These are phyloP conservation scores for Aspidoscelis tigris DNA, from an alignment of 2,113 vertebrate species.

Conservation along the genomic window DNA sequence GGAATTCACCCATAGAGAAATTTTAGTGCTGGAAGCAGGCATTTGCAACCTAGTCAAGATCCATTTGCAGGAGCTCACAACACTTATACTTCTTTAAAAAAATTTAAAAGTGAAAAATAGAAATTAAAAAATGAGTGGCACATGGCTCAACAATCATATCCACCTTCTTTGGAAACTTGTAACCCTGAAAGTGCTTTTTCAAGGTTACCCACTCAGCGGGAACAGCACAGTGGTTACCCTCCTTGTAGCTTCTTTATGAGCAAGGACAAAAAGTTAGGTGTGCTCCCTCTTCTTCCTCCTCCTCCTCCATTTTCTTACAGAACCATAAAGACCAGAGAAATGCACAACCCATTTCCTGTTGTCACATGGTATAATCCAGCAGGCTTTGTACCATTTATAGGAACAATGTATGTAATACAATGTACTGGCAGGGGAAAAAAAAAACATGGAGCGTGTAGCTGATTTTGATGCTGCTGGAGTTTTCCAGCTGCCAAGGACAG, in stretches of 20 bases:
- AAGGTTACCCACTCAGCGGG: no score
- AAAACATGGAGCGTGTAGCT: constrained; percentile 1
- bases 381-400: constrained; percentile 1
- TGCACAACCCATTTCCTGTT: background rate
- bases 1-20: no score
- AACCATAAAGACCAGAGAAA: background rate
- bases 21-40: background rate
- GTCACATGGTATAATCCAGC: background rate
- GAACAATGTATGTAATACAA: constrained; percentile 15
- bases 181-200: background rate
- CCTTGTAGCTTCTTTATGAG: background rate
- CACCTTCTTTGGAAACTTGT: background rate
- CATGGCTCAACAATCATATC: background rate
- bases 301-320: background rate
- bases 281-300: background rate
- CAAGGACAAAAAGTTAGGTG: background rate
- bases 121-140: no score
- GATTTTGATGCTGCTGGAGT: constrained; percentile 21
- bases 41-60: no score
- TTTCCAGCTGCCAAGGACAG: constrained; percentile 14
- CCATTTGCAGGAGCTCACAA: no score
- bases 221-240: background rate
- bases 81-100: no score
- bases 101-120: no score
- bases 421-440: constrained; percentile 7